These are phyloP conservation scores for Callaeas wilsoni DNA, from an alignment of 2,113 vertebrate genomes.

Conservation along the genomic window DNA sequence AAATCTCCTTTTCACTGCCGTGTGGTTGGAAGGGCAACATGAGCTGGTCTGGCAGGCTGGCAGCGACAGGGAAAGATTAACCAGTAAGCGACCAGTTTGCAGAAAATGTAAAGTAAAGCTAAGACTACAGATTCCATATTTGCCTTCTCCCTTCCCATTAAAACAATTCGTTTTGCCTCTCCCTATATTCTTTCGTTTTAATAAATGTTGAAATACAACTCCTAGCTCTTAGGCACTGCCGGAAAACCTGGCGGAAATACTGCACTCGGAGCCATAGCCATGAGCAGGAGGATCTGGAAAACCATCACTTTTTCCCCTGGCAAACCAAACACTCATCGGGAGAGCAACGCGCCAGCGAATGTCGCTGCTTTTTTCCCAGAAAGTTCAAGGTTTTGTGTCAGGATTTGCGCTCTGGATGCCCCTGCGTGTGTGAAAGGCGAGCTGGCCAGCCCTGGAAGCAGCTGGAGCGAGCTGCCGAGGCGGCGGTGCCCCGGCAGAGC, in stretches of 20 bases:
- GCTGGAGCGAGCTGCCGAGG: rapidly evolving
- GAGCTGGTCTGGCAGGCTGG: neutral
- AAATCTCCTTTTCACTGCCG: neutral
- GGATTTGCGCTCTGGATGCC: neutral
- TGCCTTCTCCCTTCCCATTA: neutral
- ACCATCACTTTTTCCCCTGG: neutral
- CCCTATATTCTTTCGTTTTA: neutral
- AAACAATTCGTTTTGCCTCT: neutral
- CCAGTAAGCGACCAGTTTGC: neutral
- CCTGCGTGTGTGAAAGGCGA: neutral
- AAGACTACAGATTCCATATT: neutral
- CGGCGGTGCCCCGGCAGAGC: no score
- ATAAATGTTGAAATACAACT: neutral
- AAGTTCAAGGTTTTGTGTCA: neutral
- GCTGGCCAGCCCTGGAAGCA: neutral
- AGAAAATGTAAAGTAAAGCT: neutral
- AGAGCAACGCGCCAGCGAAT: neutral
- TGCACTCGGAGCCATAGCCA: neutral
- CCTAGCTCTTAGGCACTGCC: neutral
- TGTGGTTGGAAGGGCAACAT: neutral
- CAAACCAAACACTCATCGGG: neutral
- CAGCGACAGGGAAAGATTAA: neutral
- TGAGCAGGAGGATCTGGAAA: neutral
- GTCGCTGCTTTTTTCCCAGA: neutral
- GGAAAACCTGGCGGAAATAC: neutral